Evolutionary conservation across 2,797 vertebrate species (phyloP).

Genomic region (Graptemys geographica): DNA sequence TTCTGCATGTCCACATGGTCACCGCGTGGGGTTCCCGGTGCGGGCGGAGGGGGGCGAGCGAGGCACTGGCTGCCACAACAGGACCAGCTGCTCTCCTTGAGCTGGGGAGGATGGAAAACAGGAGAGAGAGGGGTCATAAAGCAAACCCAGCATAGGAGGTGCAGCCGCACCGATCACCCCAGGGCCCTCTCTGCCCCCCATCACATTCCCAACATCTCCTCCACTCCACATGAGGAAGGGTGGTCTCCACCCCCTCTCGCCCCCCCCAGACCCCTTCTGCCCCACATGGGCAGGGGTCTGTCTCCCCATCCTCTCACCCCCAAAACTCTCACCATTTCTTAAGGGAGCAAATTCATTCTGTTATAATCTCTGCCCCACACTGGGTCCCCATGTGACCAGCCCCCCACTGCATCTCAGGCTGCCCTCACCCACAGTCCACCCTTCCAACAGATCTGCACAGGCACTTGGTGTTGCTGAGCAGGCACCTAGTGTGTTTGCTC

Average conservation of each 20-base stretch:
- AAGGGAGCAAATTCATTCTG: neutral
- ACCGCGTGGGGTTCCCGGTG: neutral
- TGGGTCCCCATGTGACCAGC: neutral
- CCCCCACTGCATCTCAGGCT: neutral
- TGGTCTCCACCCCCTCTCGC: neutral
- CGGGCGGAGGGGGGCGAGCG: neutral
- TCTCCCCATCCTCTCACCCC: neutral
- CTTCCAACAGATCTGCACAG: neutral
- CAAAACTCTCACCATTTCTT: neutral
- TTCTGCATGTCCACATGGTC: rapidly evolving
- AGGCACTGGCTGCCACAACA: neutral
- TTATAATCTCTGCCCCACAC: neutral
- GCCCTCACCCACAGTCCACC: neutral
- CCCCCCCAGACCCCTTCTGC: neutral
- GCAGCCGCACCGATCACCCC: neutral
- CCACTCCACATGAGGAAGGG: neutral
- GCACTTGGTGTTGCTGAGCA: neutral
- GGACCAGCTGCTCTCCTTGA: neutral
- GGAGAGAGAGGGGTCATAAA: neutral
- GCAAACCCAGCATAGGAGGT: neutral
- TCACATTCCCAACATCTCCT: no score
- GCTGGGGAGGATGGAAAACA: slow-evolving; percentile 24
- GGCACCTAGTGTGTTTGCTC: neutral
- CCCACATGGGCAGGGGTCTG: neutral
- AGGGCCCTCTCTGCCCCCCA: neutral